Base-by-base conservation (phyloP, 2,888 invertebrate genomes). In the Drosophila kambysellisi region DNA sequence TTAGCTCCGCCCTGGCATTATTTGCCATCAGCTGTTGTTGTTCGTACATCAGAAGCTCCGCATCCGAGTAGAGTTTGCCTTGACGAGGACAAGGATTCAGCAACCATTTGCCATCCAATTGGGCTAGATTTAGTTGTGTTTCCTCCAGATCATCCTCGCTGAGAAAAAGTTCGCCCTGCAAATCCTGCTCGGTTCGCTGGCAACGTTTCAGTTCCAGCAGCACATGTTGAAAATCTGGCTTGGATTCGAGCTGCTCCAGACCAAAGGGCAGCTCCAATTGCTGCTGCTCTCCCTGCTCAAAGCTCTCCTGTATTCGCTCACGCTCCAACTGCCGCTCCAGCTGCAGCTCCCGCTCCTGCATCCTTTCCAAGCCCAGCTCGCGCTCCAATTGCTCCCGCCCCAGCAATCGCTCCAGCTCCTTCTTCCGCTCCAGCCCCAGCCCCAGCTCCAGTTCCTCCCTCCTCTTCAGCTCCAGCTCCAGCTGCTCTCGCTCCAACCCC, bases 21-120 rank as follows among this genome's bases (percentile, higher is more conserved):
- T 91, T 90, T 6, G 87, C 85, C 54, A 88, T 63, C 33, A 85
- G 70, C 48, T 91, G 82, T 32, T 91, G 89, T 48, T 91, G 84
- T 17, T 90, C 84, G 51, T 80, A 92, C 15, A 89, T 68, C 15
- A 90, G 52, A 8, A 90, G 56, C 51, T 91, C 91, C 3, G 91
- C 79, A 15, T 91, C 88, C 0, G 92, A 81, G 37, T 81, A 84
- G 0, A 87, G 66, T 39, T 91, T 82, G 6, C 50, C 29, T 29
- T 17, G 9, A 6, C 9, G 9, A 17, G 29, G 5, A 50, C 17
- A 9, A 15, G 8, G 15, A 46, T 46, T 46, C 46, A 46, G 4
- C 25, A 15, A 15, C 46, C 46, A 46, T 15, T 46, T 46, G 25
- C 4, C 25, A 46, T 15, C 46, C 8, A 46, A 15, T 46, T 25